Base-by-base conservation (phyloP, 1,140 invertebrate species). In the Brachionus asplanchnoidis region DNA sequence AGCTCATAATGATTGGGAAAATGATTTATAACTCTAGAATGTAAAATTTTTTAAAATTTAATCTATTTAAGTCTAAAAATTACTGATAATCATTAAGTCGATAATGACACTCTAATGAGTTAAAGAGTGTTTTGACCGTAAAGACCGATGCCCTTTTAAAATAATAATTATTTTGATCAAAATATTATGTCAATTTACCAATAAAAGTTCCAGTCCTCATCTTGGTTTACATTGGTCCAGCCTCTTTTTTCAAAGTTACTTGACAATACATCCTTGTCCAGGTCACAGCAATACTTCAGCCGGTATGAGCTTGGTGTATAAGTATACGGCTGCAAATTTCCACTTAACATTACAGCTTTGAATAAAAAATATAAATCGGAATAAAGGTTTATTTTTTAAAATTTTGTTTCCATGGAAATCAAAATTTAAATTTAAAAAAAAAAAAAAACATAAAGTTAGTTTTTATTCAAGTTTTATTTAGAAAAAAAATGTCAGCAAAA, bases 121-220 rank as follows among this genome's bases (percentile, higher is more conserved):
- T 96, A 87, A 97, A 97, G 70, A 98, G 92, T 87, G 93, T 95
- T 78, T 95, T 90, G 85, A 95, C 95, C 6, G 94, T 96, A 87
- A 94, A 93, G 7, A 95, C 95, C 9, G 93, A 94, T 1, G 95
- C 94, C 93, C 93, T 93, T 86, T 28, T 89, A 88, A 86, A 66
- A 83, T 2, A 44, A 75, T 44, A 75, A 8, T 9, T 23, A 84
- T 82, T 75, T 70, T 82, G 32, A 79, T 77, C 60, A 73, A 78
- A 60, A 86, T 84, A 78, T 66, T 46, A 78, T 85, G 46, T 82
- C 44, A 8, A 82, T 8, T 56, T 53, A 56, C 95, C 95, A 98
- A 89, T 97, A 97, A 89, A 97, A 95, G 89, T 97, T 95, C 95
- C 95, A 98, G 87, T 97, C 95, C 88, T 98, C 95, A 86, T 97